These are phyloP conservation scores for Iguana delicatissima DNA, from an alignment of 2,797 vertebrate species.

Conservation along the genomic window DNA sequence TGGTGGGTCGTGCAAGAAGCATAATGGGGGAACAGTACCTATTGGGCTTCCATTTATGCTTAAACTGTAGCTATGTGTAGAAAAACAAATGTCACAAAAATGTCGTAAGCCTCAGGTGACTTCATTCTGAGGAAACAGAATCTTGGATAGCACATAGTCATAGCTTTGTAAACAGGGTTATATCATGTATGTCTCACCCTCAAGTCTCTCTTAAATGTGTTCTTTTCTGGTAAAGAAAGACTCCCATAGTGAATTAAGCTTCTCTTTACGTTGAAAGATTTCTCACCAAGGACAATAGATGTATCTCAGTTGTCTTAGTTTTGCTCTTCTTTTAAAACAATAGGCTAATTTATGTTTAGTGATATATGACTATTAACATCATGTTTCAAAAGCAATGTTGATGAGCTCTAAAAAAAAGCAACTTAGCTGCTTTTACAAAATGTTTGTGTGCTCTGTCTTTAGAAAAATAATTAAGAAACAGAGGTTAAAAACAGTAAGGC, in stretches of 20 bases:
- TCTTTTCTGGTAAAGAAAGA: not conserved
- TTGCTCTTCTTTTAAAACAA: not conserved
- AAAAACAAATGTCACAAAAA: no score
- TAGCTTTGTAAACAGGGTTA: no score
- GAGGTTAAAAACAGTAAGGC: no score
- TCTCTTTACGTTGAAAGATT: not conserved
- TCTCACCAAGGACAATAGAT: not conserved
- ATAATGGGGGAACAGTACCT: no score
- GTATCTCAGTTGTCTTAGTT: not conserved
- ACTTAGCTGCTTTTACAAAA: constrained; percentile 6
- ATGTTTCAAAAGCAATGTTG: not conserved
- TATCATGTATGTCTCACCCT: not conserved
- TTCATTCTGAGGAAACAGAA: no score
- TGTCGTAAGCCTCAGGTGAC: no score
- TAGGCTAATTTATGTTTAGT: not conserved
- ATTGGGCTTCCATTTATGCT: no score
- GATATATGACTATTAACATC: not conserved
- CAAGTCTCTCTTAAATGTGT: not conserved
- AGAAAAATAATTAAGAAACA: no score
- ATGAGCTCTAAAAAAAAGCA: not conserved
- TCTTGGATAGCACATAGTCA: no score
- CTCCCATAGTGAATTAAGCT: not conserved
- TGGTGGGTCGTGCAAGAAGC: no score
- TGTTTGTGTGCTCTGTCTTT: no score
- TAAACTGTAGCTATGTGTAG: no score